Base-by-base conservation (phyloP, 2,888 invertebrate genomes). In the Alsophila aescularia region DNA sequence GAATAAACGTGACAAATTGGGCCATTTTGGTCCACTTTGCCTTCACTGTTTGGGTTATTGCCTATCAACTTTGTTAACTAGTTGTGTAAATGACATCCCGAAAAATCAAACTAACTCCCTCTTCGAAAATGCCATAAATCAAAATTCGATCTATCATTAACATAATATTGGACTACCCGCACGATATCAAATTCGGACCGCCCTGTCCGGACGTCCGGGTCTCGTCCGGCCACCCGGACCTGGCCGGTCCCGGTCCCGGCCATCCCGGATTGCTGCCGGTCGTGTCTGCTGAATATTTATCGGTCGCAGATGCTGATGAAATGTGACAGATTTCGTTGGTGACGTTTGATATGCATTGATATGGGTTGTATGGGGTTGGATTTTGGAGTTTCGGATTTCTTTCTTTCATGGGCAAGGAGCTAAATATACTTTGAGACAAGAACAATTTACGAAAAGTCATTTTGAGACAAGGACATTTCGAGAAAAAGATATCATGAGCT, bases 281-380 rank as follows among this genome's bases (percentile, higher is more conserved):
- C 64, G 45, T 66, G 45, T 68, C 73, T 66, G 45, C 70, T 81
- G 81, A 79, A 81, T 81, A 81, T 81, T 79, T 81, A 81, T 74
- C 72, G 74, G 50, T 31, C 55, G 12, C 55, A 56, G 44, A 40
- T 56, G 51, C 14, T 45, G 50, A 12, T 69, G 67, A 69, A 73
- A 72, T 66, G 66, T 72, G 70, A 74, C 67, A 58, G 53, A 68
- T 66, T 61, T 62, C 59, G 61, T 58, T 64, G 61, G 44, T 36
- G 27, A 27, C 40, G 27, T 13, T 13, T 29, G 39, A 52, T 24
- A 15, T 31, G 43, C n/a, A n/a, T n/a, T n/a, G n/a, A n/a, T n/a
- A n/a, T n/a, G n/a, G n/a, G n/a, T n/a, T n/a, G n/a, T n/a, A n/a
- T n/a, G n/a, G n/a, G n/a, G n/a, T n/a, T n/a, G n/a, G n/a, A n/a